Evolutionary conservation across 2,888 invertebrate genomes (phyloP).

Genomic region (Cephus spinipes): DNA sequence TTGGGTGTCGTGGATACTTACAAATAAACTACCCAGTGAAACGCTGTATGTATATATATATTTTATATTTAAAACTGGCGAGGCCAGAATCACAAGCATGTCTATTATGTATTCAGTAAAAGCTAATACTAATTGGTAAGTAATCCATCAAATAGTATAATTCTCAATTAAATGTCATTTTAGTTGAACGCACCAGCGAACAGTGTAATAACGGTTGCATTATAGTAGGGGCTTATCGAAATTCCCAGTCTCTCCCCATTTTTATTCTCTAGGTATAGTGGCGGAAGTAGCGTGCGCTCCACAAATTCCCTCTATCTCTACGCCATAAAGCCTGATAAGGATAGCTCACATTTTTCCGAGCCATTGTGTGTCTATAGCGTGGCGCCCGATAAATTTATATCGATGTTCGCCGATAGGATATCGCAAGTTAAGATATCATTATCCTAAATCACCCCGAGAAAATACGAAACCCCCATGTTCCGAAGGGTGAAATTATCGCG

Average conservation of each 20-base stretch:
- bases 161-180: no score
- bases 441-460: conserved; percentile 10
- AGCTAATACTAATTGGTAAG: background rate
- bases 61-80: background rate
- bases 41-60: no score
- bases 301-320: conserved; percentile 34
- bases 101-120: background rate
- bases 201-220: no score
- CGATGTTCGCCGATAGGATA: conserved; percentile 15
- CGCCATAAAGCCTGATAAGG: conserved; percentile 33
- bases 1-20: no score
- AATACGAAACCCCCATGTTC: background rate
- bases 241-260: no score
- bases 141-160: no score
- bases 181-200: no score
- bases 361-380: conserved; percentile 25
- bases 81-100: background rate
- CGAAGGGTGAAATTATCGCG: no score
- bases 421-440: conserved; percentile 21
- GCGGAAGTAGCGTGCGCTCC: conserved; percentile 14
- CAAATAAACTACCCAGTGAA: no score
- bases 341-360: conserved; percentile 32
- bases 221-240: no score
- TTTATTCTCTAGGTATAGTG: no score
- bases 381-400: conserved; percentile 33